Base-by-base conservation (phyloP, 1,140 invertebrate genomes). In the Listronotus bonariensis region DNA sequence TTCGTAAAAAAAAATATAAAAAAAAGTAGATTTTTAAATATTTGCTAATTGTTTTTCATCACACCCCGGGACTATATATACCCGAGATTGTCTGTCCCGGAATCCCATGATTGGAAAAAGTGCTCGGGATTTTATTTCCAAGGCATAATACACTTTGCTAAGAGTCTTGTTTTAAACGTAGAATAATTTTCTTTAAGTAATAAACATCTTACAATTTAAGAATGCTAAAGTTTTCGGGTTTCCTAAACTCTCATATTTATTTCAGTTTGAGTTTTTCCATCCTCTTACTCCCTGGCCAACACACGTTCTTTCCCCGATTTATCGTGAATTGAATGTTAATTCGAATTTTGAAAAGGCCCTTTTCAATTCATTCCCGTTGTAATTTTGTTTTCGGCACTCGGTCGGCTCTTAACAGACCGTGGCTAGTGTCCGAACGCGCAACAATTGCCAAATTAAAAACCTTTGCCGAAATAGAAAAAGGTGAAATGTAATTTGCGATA, bases 181-280 rank as follows among this genome's bases (percentile, higher is more conserved):
- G 5, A 26, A 26, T 26, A 26, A 3, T 26, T 26, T 26, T 26
- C 20, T 26, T 26, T 26, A 26, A 26, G 5, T 26, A 3, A 26
- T 26, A 26, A 26, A 26, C 20, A 26, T 26, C 20, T 26, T 26
- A 26, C 20, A 26, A 3, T 2, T 49, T 20, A 49, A 18, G 18
- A 5, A 51, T 6, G 3, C 12, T 32, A 18, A 20, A 17, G 14
- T 45, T 15, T 17, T 45, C 4, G 14, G 18, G 14, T 49, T 18
- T 32, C 18, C n/a, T 18, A 20, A 49, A 49, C 46, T 26, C 36
- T 54, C 52, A 54, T 54, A 54, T 54, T 54, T 54, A 54, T 54
- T 54, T 54, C 52, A 54, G 20, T n/a, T 20, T 12, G 31, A 38
- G 52, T 38, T 40, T 54, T 54, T 54, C 36, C 26, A 26, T 12